Evolutionary conservation across 53 echinoderm and acorn worm genomes (phyloP).

Genomic region (Stichopus horrens): DNA sequence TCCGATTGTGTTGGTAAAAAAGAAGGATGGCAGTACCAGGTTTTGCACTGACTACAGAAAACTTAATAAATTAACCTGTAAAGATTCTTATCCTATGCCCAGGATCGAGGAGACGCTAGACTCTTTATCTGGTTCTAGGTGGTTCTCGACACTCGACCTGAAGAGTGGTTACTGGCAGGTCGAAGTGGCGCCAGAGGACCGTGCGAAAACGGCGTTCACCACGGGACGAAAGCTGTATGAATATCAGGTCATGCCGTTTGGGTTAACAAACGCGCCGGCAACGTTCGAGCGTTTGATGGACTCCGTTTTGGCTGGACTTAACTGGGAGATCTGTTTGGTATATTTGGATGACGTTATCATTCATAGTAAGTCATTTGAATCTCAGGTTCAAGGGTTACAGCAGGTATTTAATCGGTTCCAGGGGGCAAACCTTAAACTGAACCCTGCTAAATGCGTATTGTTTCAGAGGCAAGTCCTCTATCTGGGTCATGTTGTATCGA

Average conservation of each 20-base stretch:
- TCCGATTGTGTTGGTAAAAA: conserved; percentile 3
- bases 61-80: background rate
- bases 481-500: conserved; percentile 56
- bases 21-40: background rate
- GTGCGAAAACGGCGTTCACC: conserved; percentile 18
- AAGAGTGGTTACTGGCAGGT: conserved; percentile 32
- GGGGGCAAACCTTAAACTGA: background rate
- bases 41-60: conserved; percentile 7
- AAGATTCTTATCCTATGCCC: conserved; percentile 11
- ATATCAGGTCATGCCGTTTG: conserved; percentile 3
- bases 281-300: conserved; percentile 29
- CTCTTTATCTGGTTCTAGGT: background rate
- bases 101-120: conserved; percentile 34
- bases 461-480: conserved; percentile 53
- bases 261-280: conserved; percentile 9
- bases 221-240: conserved; percentile 25
- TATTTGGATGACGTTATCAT: conserved; percentile 20
- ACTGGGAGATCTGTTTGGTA: conserved; percentile 23
- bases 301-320: background rate
- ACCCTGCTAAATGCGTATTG: conserved; percentile 4
- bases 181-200: conserved; percentile 16
- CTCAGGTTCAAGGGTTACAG: conserved; percentile 12
- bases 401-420: conserved; percentile 1
- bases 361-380: conserved; percentile 1
- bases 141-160: conserved; percentile 18